Percentiles rank a stretch among this genome's conserved stretches.
Conservation (phyloP, 2,888 invertebrate species). For the Trilocha varians region DNA sequence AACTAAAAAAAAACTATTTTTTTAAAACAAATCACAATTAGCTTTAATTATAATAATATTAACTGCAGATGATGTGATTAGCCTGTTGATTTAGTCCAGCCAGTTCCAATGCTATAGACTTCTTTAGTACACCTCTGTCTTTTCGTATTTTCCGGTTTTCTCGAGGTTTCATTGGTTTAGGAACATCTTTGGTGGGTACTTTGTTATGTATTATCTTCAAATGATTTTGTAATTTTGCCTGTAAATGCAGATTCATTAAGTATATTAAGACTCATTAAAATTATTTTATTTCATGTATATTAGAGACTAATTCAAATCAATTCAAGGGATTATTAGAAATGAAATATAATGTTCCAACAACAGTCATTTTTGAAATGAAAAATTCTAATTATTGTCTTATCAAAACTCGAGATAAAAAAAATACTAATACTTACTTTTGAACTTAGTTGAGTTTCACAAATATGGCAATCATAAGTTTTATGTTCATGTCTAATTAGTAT, state of each 20-base stretch:
- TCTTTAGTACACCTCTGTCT: slow-evolving; percentile 39
- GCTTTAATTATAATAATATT: too few species aligned
- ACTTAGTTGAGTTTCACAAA: slow-evolving; percentile 43
- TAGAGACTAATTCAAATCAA: too few species aligned
- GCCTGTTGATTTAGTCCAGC: slow-evolving; percentile 30
- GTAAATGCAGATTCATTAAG: slow-evolving; percentile 12
- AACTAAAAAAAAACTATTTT: too few species aligned
- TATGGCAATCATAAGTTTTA: slow-evolving; percentile 53
- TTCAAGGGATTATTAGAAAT: too few species aligned
- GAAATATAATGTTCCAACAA: background rate
- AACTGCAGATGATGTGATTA: background rate
- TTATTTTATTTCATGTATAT: too few species aligned
- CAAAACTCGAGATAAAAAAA: background rate
- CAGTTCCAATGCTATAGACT: slow-evolving; percentile 43
- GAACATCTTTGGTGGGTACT: background rate
- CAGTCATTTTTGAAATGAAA: background rate
- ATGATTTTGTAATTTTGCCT: slow-evolving; percentile 46
- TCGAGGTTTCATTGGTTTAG: slow-evolving; percentile 22
- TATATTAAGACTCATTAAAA: background rate
- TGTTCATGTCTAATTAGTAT: slow-evolving; percentile 63
- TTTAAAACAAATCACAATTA: too few species aligned
- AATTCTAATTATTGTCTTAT: background rate
- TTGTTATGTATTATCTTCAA: slow-evolving; percentile 28
- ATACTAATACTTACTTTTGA: slow-evolving; percentile 40
- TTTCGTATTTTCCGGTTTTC: slow-evolving; percentile 44